Conservation (phyloP, 1,140 invertebrate species). For the Procambarus virginalis region DNA sequence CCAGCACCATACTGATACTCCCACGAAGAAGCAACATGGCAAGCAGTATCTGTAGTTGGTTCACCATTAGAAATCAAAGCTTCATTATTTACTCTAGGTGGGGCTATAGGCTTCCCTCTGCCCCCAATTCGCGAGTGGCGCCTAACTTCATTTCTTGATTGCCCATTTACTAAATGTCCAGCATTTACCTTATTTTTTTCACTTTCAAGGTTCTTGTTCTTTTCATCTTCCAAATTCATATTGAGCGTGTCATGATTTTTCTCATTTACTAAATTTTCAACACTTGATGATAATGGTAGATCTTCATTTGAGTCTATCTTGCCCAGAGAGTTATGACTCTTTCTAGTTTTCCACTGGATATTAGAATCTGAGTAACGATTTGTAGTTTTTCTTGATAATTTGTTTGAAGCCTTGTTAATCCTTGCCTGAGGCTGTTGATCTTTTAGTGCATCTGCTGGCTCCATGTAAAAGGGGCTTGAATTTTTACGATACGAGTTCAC, state of each 20-base stretch:
- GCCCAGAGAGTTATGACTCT: constrained; percentile 74
- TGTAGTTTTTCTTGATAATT: constrained; percentile 50
- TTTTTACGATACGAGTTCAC: constrained; percentile 71
- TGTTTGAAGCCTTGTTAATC: constrained; percentile 70
- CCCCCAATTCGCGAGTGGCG: constrained; percentile 39
- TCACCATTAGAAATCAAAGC: constrained; percentile 32
- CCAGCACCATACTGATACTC: constrained; percentile 56
- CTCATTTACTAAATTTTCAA: constrained; percentile 41
- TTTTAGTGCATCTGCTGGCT: constrained; percentile 88
- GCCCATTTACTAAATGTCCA: constrained; percentile 30
- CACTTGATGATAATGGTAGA: constrained; percentile 66
- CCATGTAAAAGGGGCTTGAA: constrained; percentile 90
- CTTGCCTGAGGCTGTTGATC: constrained; percentile 74
- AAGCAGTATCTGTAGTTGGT: constrained; percentile 26
- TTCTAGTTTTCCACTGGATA: constrained; percentile 74
- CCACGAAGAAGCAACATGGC: constrained; percentile 65
- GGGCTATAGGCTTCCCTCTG: constrained; percentile 82
- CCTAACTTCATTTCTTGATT: constrained; percentile 41
- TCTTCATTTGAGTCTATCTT: constrained; percentile 78
- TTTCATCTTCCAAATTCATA: constrained; percentile 39
- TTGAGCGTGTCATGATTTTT: constrained; percentile 14
- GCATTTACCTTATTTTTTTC: constrained; percentile 60
- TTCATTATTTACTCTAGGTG: constrained; percentile 77
- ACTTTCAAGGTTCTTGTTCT: constrained; percentile 46
- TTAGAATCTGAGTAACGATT: constrained; percentile 81